A percentile compares a stretch with the other conserved stretches of the same genome.
These are phyloP conservation scores for Sitodiplosis mosellana DNA, from an alignment of 1,140 invertebrate genomes.

Conservation along the genomic window DNA sequence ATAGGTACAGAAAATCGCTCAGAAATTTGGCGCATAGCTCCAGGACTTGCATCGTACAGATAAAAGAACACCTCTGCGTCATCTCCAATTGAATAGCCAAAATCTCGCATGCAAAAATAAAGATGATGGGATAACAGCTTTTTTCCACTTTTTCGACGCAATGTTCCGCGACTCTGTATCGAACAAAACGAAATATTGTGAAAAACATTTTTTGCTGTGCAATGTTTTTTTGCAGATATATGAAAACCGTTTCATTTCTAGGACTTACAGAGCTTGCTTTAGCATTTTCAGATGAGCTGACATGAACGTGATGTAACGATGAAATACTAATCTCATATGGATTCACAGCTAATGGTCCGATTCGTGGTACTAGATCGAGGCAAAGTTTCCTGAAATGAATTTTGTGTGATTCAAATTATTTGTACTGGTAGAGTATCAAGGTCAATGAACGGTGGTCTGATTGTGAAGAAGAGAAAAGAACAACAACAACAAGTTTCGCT, in stretches of 20 bases:
- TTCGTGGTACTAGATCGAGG: slow-evolving; percentile 74
- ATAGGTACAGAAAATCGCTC: slow-evolving; percentile 76
- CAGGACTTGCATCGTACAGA: slow-evolving; percentile 52
- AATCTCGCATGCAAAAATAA: slow-evolving; percentile 75
- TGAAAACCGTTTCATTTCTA: not conserved
- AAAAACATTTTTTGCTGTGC: too few relatives aligned
- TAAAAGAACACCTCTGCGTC: slow-evolving; percentile 78
- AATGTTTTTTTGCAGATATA: too few relatives aligned
- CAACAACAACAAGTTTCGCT: too few relatives aligned
- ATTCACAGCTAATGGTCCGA: slow-evolving; percentile 72
- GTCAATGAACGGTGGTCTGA: not conserved
- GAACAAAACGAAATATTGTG: slow-evolving; percentile 2
- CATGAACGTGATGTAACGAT: slow-evolving; percentile 73
- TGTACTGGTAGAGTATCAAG: slow-evolving; percentile 1
- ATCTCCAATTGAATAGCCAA: slow-evolving; percentile 68
- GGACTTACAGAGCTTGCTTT: slow-evolving; percentile 51
- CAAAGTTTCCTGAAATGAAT: slow-evolving; percentile 63
- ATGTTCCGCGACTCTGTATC: slow-evolving; percentile 40
- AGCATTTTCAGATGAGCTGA: slow-evolving; percentile 60
- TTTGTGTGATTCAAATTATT: not conserved
- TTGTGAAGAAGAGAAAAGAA: too few relatives aligned
- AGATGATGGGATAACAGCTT: slow-evolving; percentile 62
- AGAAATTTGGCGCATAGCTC: slow-evolving; percentile 42
- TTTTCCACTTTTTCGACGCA: slow-evolving; percentile 43
- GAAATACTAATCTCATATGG: slow-evolving; percentile 73